Percentiles rank a stretch among this genome's conserved stretches.
Conservation (phyloP, 2,113 vertebrate species). For the Emberiza fucata region DNA sequence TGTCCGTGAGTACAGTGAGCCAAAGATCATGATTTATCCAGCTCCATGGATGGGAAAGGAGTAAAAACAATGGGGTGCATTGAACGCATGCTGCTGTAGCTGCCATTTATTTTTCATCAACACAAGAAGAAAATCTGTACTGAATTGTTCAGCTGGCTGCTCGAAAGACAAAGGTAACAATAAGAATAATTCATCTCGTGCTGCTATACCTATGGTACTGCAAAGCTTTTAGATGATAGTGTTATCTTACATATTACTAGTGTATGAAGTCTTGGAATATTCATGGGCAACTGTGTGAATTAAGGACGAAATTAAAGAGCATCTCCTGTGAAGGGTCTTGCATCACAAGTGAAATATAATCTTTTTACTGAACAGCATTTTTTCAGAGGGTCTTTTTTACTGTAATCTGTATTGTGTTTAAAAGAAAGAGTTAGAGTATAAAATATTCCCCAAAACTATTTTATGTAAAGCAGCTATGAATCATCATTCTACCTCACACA, state of each 20-base stretch:
- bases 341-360: neutral
- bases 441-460: neutral
- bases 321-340: neutral
- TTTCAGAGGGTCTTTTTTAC: neutral
- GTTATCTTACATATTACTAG: neutral
- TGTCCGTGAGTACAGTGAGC: neutral
- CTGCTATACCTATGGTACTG: neutral
- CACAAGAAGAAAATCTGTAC: neutral
- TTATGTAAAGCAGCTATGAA: neutral
- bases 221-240: neutral
- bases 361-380: neutral
- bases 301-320: neutral
- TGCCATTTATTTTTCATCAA: neutral
- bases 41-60: neutral
- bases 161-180: neutral
- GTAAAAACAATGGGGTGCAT: neutral
- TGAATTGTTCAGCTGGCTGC: neutral
- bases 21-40: neutral
- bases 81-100: neutral
- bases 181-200: neutral
- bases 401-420: neutral
- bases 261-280: constrained; percentile 2
- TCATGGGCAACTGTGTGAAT: neutral
- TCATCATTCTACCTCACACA: neutral
- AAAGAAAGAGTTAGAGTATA: neutral